Evolutionary conservation across 2,113 vertebrate genomes (phyloP).

Genomic region (Phainopepla nitens): DNA sequence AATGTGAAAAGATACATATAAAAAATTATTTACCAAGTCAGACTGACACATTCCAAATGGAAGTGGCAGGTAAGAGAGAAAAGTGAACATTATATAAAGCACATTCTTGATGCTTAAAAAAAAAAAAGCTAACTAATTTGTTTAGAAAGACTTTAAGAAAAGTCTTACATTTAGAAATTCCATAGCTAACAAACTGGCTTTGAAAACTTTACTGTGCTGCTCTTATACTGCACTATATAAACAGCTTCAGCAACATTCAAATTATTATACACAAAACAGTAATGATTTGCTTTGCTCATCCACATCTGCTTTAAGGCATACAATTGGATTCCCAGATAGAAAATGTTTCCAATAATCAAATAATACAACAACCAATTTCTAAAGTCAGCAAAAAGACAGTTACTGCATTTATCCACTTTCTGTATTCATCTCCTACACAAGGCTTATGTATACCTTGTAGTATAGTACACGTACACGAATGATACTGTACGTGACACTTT

Average conservation of each 20-base stretch:
- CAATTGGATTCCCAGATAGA: not conserved
- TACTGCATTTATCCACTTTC: not conserved
- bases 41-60: slow-evolving; percentile 11
- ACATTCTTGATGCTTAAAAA: not conserved
- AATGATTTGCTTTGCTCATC: not conserved
- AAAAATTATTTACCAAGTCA: slow-evolving; percentile 36
- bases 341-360: not conserved
- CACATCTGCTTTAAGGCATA: not conserved
- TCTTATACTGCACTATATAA: not conserved
- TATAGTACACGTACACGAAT: not conserved
- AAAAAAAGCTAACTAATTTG: not conserved
- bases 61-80: slow-evolving; percentile 24
- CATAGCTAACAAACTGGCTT: not conserved
- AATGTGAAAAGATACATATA: not conserved
- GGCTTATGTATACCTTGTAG: not conserved
- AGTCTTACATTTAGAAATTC: not conserved
- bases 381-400: not conserved
- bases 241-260: not conserved
- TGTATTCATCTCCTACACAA: not conserved
- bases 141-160: not conserved
- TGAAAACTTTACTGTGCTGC: not conserved
- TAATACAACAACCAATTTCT: not conserved
- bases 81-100: not conserved
- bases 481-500: not conserved
- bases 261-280: not conserved